phyloP scores from a whole-genome alignment of 2,888 invertebrate species.

The Empis stercorea region DNA sequence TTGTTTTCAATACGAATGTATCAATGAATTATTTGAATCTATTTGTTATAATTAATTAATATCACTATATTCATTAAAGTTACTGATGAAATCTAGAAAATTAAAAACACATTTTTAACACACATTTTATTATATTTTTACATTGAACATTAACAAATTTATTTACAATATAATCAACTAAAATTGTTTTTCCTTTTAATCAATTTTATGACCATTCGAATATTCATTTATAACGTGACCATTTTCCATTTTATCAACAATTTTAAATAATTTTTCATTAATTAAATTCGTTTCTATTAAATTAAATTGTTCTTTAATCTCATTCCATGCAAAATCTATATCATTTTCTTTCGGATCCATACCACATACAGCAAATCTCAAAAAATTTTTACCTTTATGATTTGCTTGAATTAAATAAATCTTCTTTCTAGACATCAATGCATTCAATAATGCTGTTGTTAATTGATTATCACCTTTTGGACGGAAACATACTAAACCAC shows the following conservation, averaged over 20 bases:
- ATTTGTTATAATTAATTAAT: too few relatives aligned
- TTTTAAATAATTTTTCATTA: background rate
- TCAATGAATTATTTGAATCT: too few relatives aligned
- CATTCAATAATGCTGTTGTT: conserved; percentile 58
- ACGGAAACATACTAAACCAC: conserved; percentile 85
- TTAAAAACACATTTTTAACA: too few relatives aligned
- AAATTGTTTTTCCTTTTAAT: background rate
- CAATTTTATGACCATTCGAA: background rate
- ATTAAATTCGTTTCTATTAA: conserved; percentile 18
- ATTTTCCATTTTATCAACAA: background rate
- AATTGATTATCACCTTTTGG: conserved; percentile 57
- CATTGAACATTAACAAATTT: too few relatives aligned
- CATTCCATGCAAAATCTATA: conserved; percentile 57
- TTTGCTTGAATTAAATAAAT: conserved; percentile 72
- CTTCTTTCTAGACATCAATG: conserved; percentile 58
- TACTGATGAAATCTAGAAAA: too few relatives aligned
- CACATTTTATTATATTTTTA: too few relatives aligned
- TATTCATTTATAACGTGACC: background rate
- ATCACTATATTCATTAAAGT: too few relatives aligned
- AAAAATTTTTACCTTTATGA: conserved; percentile 51
- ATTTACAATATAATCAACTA: too few relatives aligned
- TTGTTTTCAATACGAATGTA: too few relatives aligned
- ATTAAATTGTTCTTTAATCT: conserved; percentile 49
- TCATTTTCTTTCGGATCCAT: conserved; percentile 55
- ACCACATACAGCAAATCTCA: conserved; percentile 75